These are phyloP conservation scores for Dusona sp. DNA, from an alignment of 2,888 invertebrate species.

Conservation along the genomic window DNA sequence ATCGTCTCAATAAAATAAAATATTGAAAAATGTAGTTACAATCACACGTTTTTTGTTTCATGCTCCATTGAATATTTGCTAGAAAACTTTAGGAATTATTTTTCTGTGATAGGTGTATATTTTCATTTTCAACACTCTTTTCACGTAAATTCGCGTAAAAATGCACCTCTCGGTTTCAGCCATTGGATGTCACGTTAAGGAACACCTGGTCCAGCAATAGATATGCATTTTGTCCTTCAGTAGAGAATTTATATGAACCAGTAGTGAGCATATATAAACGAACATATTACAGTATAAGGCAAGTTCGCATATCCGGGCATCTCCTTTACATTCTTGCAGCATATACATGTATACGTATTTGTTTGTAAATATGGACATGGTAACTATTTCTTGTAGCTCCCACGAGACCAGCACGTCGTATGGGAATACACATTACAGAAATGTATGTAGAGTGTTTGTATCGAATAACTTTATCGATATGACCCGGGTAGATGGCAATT, in stretches of 20 bases:
- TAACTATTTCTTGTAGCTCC: conserved; percentile 51
- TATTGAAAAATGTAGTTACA: no score
- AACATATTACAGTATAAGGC: conserved; percentile 25
- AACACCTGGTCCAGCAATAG: conserved; percentile 10
- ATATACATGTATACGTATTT: not conserved
- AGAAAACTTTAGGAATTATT: not conserved
- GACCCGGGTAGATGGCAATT: conserved; percentile 54
- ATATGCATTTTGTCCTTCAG: conserved; percentile 22
- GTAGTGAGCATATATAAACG: conserved; percentile 12
- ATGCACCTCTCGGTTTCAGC: conserved; percentile 25
- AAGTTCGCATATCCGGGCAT: conserved; percentile 10
- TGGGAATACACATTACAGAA: conserved; percentile 43
- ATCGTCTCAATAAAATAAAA: no score
- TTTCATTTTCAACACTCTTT: conserved; percentile 23
- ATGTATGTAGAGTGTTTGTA: conserved; percentile 41
- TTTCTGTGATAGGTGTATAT: not conserved
- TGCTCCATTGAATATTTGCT: not conserved
- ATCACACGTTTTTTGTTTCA: conserved; percentile 14
- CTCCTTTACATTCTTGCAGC: conserved; percentile 15
- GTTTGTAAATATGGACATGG: not conserved
- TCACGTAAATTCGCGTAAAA: conserved; percentile 41
- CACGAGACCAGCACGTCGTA: conserved; percentile 21
- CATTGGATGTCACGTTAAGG: conserved; percentile 39
- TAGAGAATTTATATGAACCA: conserved; percentile 26
- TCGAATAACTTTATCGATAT: conserved; percentile 67